Conservation (phyloP, 2,888 invertebrate genomes). For the Chloroclysta siterata region DNA sequence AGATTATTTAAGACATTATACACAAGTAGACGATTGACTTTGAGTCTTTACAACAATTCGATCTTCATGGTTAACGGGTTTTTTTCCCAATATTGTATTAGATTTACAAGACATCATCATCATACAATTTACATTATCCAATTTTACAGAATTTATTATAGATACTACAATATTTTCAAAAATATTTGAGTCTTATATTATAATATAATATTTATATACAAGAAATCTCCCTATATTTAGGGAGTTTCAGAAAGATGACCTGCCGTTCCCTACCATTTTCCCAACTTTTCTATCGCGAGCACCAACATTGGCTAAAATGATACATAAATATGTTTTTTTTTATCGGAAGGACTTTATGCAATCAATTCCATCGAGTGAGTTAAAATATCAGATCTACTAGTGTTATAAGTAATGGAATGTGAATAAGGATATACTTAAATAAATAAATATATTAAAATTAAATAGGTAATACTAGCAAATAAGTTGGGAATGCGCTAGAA, state of each 20-base stretch:
- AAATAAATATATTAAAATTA: slow-evolving; percentile 5
- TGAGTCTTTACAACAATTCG: slow-evolving; percentile 11
- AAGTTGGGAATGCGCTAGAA: slow-evolving; percentile 7
- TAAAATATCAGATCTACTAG: slow-evolving; percentile 28
- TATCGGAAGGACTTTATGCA: slow-evolving; percentile 27
- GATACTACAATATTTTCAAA: slow-evolving; percentile 73
- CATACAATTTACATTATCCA: slow-evolving; percentile 26
- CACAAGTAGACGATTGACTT: background rate
- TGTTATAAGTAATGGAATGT: slow-evolving; percentile 23
- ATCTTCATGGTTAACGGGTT: background rate
- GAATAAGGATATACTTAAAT: background rate
- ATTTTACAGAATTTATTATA: slow-evolving; percentile 57
- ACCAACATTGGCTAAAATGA: slow-evolving; percentile 57
- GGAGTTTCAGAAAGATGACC: slow-evolving; percentile 36
- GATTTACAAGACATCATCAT: slow-evolving; percentile 8
- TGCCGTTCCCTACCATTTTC: slow-evolving; percentile 51
- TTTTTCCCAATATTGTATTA: background rate
- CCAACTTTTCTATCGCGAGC: slow-evolving; percentile 47
- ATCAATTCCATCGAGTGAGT: slow-evolving; percentile 39
- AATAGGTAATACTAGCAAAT: slow-evolving; percentile 2
- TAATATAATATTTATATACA: slow-evolving; percentile 46
- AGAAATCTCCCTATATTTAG: slow-evolving; percentile 42
- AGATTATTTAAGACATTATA: slow-evolving; percentile 14
- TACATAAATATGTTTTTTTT: slow-evolving; percentile 12
- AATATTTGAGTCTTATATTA: slow-evolving; percentile 73